These are phyloP conservation scores for Scaptodrosophila latifasciaeformis DNA, from an alignment of 2,888 invertebrate genomes.

Conservation along the genomic window DNA sequence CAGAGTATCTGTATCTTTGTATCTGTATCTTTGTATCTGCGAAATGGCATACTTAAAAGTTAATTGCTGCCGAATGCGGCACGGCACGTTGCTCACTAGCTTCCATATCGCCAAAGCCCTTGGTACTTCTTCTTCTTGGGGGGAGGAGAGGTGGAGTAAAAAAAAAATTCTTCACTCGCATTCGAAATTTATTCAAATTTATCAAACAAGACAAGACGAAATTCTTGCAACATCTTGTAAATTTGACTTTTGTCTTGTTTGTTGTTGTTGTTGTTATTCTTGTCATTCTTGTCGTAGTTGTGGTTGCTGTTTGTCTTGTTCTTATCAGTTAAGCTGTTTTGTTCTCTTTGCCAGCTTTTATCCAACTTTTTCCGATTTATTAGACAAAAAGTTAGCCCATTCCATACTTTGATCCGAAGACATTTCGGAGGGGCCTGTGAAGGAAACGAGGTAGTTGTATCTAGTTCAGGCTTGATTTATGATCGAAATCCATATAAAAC, in stretches of 20 bases:
- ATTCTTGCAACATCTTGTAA: conserved; percentile 61
- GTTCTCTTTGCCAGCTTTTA: conserved; percentile 47
- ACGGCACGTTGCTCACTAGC: conserved; percentile 32
- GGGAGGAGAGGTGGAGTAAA: background rate
- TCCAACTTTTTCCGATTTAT: conserved; percentile 67
- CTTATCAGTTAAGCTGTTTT: conserved; percentile 8
- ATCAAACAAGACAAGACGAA: conserved; percentile 27
- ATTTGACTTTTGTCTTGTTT: background rate
- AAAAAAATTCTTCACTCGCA: conserved; percentile 32
- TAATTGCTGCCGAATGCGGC: conserved; percentile 57
- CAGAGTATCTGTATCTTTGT: conserved; percentile 20
- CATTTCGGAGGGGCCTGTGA: conserved; percentile 17
- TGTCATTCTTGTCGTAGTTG: conserved; percentile 25
- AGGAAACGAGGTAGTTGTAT: conserved; percentile 8
- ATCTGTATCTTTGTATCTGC: conserved; percentile 49
- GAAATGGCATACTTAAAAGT: conserved; percentile 66
- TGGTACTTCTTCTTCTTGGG: too few species aligned
- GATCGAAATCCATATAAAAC: too few species aligned
- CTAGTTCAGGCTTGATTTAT: too few species aligned
- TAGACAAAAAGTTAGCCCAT: conserved; percentile 17
- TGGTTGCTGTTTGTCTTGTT: background rate
- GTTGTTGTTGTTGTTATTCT: background rate
- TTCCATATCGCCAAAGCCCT: conserved; percentile 15
- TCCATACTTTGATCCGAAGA: too few species aligned
- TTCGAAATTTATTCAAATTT: conserved; percentile 66